A percentile compares a stretch with the other conserved stretches of the same genome.
Evolutionary conservation across 2,797 vertebrate genomes (phyloP).

Genomic region (Spinibarbus caldwelli): DNA sequence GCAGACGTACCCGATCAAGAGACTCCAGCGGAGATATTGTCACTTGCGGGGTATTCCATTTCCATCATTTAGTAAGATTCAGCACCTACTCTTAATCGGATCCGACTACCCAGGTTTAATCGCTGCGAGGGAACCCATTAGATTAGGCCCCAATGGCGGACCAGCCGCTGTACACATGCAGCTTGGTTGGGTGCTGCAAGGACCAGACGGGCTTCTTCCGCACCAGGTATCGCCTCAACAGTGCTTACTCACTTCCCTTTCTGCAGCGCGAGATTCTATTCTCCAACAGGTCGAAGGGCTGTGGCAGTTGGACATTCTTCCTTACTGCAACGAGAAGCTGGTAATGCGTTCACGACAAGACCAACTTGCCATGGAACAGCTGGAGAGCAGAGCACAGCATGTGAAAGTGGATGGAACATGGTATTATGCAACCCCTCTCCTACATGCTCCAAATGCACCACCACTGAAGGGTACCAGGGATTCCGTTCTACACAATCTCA

Average conservation of each 20-base stretch:
- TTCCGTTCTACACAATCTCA: neutral
- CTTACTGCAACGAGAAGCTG: neutral
- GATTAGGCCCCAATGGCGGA: neutral
- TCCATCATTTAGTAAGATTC: neutral
- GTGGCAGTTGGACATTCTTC: slow-evolving; percentile 4
- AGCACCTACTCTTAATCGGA: neutral
- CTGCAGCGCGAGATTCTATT: neutral
- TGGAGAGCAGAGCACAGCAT: neutral
- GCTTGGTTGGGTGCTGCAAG: neutral
- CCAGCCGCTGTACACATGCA: neutral
- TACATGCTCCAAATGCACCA: neutral
- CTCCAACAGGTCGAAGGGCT: neutral
- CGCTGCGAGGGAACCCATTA: neutral
- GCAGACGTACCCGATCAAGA: neutral
- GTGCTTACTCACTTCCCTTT: neutral
- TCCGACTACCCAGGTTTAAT: neutral
- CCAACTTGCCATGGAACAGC: neutral
- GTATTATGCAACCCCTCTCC: slow-evolving; percentile 13
- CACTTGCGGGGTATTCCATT: neutral
- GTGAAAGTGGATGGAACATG: neutral
- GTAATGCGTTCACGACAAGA: neutral
- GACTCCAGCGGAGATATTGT: neutral
- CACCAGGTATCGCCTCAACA: neutral
- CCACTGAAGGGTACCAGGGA: neutral
- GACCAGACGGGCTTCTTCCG: neutral